Evolutionary conservation across 2,113 vertebrate species (phyloP).

Genomic region (Archocentrus centrarchus): DNA sequence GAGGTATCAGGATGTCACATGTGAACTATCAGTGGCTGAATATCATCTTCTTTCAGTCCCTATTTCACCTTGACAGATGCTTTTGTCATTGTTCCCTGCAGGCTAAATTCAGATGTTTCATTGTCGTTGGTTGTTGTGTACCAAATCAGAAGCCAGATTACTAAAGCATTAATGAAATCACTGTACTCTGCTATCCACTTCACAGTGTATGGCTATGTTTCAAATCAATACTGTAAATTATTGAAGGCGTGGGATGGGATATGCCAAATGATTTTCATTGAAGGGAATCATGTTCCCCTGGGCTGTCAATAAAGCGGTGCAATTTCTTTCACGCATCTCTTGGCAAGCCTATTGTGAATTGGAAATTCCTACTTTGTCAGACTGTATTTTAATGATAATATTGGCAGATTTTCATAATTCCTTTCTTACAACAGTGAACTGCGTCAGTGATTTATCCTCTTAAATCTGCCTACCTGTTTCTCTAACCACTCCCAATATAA

Average conservation of each 20-base stretch:
- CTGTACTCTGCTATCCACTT: conserved; percentile 63
- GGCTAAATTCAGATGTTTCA: conserved; percentile 46
- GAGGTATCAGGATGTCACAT: conserved; percentile 38
- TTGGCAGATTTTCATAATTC: conserved; percentile 80
- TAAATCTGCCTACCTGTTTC: conserved; percentile 54
- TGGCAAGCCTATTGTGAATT: conserved; percentile 67
- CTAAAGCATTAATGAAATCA: conserved; percentile 74
- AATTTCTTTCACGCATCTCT: conserved; percentile 63
- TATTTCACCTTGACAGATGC: conserved; percentile 63
- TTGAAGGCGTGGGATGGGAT: conserved; percentile 70
- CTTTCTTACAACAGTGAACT: conserved; percentile 48
- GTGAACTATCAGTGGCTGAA: conserved; percentile 34
- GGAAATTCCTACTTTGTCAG: conserved; percentile 68
- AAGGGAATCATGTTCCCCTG: conserved; percentile 72
- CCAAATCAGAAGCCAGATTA: conserved; percentile 62
- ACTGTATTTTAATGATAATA: conserved; percentile 83
- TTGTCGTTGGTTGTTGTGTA: conserved; percentile 50
- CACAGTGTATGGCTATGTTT: conserved; percentile 75
- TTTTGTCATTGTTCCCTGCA: conserved; percentile 43
- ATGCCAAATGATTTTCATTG: conserved; percentile 80
- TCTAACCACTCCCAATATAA: conserved; percentile 44
- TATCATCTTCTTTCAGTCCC: conserved; percentile 39
- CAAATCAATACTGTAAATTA: conserved; percentile 81
- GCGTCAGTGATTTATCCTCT: conserved; percentile 73
- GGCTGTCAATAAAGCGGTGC: conserved; percentile 70